Evolutionary conservation across 2,888 invertebrate genomes (phyloP).

Genomic region (Luffia ferchaultella): DNA sequence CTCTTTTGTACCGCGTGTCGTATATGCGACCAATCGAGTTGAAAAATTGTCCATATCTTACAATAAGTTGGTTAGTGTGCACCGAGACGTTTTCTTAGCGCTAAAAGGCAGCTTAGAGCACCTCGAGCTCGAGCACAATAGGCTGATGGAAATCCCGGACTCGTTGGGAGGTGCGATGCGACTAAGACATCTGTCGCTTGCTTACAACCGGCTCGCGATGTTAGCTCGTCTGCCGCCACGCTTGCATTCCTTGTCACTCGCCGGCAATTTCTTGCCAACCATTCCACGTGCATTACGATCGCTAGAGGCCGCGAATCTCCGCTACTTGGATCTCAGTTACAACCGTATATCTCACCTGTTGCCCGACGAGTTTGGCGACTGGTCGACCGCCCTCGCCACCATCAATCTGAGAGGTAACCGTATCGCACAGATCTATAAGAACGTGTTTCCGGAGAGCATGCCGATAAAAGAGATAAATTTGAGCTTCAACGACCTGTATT

Average conservation of each 20-base stretch:
- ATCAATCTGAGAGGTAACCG: constrained; percentile 85
- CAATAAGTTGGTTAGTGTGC: constrained; percentile 75
- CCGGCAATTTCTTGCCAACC: constrained; percentile 79
- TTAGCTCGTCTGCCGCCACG: constrained; percentile 71
- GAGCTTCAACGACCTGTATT: constrained; percentile 89
- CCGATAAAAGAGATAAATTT: constrained; percentile 87
- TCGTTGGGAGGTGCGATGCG: constrained; percentile 73
- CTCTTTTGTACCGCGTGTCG: constrained; percentile 68
- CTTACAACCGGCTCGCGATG: constrained; percentile 74
- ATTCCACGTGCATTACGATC: constrained; percentile 77
- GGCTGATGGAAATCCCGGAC: constrained; percentile 72
- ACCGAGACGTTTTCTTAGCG: constrained; percentile 76
- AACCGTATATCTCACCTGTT: constrained; percentile 83
- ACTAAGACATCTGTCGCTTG: constrained; percentile 82
- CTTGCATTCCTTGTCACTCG: constrained; percentile 80
- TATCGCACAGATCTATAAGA: constrained; percentile 75
- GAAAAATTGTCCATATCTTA: constrained; percentile 82
- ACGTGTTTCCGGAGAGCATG: constrained; percentile 76
- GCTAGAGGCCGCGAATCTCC: constrained; percentile 75
- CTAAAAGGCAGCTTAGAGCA: constrained; percentile 80
- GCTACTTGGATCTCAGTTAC: constrained; percentile 87
- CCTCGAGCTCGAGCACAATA: constrained; percentile 84
- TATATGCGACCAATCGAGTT: constrained; percentile 75
- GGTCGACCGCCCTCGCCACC: constrained; percentile 83
- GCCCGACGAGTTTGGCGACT: constrained; percentile 78